Base-by-base conservation (phyloP, 2,797 vertebrate species). In the Sebastes dallii region DNA sequence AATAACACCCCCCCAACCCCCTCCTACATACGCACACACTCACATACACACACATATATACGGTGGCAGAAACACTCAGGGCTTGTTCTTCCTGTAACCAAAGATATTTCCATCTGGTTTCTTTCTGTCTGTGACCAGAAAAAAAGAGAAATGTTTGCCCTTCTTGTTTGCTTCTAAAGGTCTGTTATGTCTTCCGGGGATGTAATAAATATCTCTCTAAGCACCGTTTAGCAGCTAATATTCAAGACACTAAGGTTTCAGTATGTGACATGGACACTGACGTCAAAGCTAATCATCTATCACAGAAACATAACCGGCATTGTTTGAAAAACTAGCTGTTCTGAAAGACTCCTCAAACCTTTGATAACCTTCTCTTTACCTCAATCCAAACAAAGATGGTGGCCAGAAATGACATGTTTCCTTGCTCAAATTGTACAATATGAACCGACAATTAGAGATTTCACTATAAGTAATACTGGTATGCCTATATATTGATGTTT, bases 1-100 rank as follows among this genome's bases (percentile, higher is more conserved):
- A 91, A 86, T 86, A 89, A 88, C 86, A 87, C 25, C 72, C 39
- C 62, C 25, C 27, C 71, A 2, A 0, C 62, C 4, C 52, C n/a
- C 46, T 4, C 8, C 25, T 18, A 61, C 27, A 80, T 24, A 76
- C 54, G 66, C 55, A 66, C 52, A 66, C 56, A 73, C 54, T 52
- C 50, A 80, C 66, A 72, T 16, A 66, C 25, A 59, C 56, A 70
- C 55, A 42, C 60, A 75, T 58, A 78, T 27, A 60, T 24, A 82
- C 55, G 65, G 11, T 18, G 25, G 55, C 60, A 82, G 39, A 68
- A 68, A 72, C 24, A 76, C 46, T 67, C 67, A 10, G 11, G 64
- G 42, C 60, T 86, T 73, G 68, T 65, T 88, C 46, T 72, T 81
- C 72, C 77, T 89, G 80, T 77, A 91, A 87, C 78, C 74, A 77